These are phyloP conservation scores for Ceraclea dissimilis DNA, from an alignment of 2,888 invertebrate genomes.

Conservation along the genomic window DNA sequence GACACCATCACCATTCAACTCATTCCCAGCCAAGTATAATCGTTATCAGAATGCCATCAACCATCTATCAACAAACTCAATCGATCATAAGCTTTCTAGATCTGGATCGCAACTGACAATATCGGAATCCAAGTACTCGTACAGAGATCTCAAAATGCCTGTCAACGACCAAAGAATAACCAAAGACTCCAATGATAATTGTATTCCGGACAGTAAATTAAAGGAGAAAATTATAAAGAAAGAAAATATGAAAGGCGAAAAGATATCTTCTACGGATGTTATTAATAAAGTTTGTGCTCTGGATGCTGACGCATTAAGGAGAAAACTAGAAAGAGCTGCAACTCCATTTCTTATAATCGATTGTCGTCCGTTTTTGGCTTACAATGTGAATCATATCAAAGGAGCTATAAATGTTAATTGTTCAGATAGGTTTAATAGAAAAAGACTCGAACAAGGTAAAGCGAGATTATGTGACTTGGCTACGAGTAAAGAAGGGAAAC, in stretches of 20 bases:
- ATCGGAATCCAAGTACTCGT: neutral
- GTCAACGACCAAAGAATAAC: constrained; percentile 7
- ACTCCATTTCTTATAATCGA: constrained; percentile 46
- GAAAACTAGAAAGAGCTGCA: constrained; percentile 21
- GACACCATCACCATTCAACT: neutral
- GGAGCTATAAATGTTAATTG: constrained; percentile 66
- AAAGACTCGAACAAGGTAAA: constrained; percentile 58
- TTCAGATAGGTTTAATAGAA: constrained; percentile 59
- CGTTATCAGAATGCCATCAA: neutral
- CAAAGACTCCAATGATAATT: constrained; percentile 2
- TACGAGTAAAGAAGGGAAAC: constrained; percentile 55
- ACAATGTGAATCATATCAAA: constrained; percentile 60
- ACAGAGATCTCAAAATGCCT: neutral
- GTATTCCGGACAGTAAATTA: neutral
- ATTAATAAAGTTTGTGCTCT: constrained; percentile 17
- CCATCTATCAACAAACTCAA: neutral
- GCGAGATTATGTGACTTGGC: constrained; percentile 59
- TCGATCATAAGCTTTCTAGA: constrained; percentile 11
- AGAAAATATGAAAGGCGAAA: neutral
- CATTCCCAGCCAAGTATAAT: neutral
- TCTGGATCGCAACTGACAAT: constrained; percentile 6
- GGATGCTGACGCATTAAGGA: constrained; percentile 21
- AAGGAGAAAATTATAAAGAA: neutral
- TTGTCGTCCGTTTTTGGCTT: constrained; percentile 62
- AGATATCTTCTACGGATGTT: constrained; percentile 3